Conservation (phyloP, 2,797 vertebrate species). For the Falco novaeseelandiae region DNA sequence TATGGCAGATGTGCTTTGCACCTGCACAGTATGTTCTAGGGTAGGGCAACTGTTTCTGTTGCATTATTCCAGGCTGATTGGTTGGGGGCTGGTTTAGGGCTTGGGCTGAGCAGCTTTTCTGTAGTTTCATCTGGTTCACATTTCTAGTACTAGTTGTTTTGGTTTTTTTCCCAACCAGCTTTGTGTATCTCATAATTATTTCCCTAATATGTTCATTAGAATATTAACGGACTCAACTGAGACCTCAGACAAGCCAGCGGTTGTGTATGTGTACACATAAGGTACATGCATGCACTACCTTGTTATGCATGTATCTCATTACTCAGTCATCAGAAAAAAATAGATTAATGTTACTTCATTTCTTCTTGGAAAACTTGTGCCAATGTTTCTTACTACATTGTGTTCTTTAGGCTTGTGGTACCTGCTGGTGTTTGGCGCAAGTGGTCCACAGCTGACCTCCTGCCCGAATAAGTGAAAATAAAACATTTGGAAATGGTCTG, state of each 20-base stretch:
- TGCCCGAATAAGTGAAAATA: not conserved
- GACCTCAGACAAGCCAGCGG: not conserved
- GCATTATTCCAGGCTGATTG: not conserved
- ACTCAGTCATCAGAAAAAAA: not conserved
- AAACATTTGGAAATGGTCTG: not conserved
- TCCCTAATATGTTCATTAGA: not conserved
- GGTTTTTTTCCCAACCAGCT: not conserved
- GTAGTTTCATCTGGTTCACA: not conserved
- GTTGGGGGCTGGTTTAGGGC: rapidly evolving
- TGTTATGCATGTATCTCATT: not conserved
- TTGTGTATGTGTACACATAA: not conserved
- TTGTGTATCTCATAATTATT: not conserved
- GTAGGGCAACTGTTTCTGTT: not conserved
- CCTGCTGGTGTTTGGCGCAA: not conserved
- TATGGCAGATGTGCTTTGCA: not conserved
- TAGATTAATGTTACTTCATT: not conserved
- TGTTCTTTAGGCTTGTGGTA: not conserved
- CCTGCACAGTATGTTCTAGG: not conserved
- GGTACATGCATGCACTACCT: rapidly evolving
- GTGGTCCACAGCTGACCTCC: not conserved
- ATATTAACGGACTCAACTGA: not conserved
- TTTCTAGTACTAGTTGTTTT: not conserved
- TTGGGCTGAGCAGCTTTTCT: not conserved
- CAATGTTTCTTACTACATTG: not conserved
- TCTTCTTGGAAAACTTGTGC: not conserved